phyloP scores from a whole-genome alignment of 2,888 invertebrate species.

The Bedellia somnulentella region DNA sequence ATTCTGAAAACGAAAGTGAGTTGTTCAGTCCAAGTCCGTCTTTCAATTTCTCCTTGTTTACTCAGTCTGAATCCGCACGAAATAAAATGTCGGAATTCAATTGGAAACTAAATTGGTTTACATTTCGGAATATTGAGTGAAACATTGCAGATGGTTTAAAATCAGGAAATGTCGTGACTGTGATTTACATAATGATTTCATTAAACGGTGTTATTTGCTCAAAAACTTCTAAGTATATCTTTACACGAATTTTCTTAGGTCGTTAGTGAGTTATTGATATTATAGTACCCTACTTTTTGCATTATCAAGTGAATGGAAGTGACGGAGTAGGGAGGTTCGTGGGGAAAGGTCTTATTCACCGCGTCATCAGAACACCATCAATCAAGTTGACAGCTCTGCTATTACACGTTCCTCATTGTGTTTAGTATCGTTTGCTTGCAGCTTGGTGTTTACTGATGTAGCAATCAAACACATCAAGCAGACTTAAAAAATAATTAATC shows the following conservation, averaged over 20 bases:
- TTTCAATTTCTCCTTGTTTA: constrained; percentile 3
- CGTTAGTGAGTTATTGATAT: too few relatives aligned
- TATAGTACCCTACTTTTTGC: constrained; percentile 5
- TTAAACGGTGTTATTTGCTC: too few relatives aligned
- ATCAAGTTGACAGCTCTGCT: constrained; percentile 44
- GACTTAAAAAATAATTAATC: too few relatives aligned
- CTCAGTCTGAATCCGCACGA: not conserved
- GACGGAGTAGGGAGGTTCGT: constrained; percentile 17
- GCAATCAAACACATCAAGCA: too few relatives aligned
- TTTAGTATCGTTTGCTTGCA: too few relatives aligned
- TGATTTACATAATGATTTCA: too few relatives aligned
- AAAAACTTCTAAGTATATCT: too few relatives aligned
- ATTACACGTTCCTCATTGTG: constrained; percentile 16
- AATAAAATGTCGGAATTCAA: constrained; percentile 1
- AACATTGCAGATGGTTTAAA: not conserved
- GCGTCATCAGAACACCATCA: constrained; percentile 37
- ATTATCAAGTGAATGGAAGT: too few relatives aligned
- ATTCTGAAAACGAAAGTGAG: not conserved
- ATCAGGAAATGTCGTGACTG: not conserved
- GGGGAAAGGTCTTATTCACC: constrained; percentile 18
- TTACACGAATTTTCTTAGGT: too few relatives aligned
- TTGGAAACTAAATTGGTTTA: too few relatives aligned
- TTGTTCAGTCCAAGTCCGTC: constrained; percentile 1
- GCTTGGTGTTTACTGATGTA: too few relatives aligned
- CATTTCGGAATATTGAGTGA: too few relatives aligned